These are phyloP conservation scores for Philantomba maxwellii DNA, from an alignment of 2,113 vertebrate genomes.

Conservation along the genomic window DNA sequence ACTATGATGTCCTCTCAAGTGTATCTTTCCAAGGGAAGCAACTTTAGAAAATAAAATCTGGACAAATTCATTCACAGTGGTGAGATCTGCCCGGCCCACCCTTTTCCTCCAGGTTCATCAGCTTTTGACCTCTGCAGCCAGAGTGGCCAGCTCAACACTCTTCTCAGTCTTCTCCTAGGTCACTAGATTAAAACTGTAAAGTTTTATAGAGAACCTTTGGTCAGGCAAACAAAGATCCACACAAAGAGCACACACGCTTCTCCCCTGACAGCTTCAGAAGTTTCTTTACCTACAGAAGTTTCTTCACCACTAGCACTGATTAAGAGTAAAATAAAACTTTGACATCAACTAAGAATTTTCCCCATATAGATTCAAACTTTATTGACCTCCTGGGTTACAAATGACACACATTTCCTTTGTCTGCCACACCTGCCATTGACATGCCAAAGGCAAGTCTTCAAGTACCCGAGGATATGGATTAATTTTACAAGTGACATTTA, in stretches of 20 bases:
- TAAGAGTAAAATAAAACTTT: constrained; percentile 15
- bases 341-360: constrained; percentile 43
- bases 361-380: constrained; percentile 42
- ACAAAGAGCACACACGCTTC: neutral
- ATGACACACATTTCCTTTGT: constrained; percentile 43
- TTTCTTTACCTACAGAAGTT: constrained; percentile 51
- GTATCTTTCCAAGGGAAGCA: constrained; percentile 74
- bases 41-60: constrained; percentile 49
- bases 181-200: constrained; percentile 1
- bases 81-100: constrained; percentile 46
- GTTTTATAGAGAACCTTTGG: neutral
- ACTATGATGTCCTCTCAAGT: constrained; percentile 65
- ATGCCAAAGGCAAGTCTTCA: constrained; percentile 63
- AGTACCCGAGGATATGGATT: constrained; percentile 70
- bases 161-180: neutral
- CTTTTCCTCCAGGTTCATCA: neutral
- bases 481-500: constrained; percentile 73
- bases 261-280: constrained; percentile 21
- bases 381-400: constrained; percentile 27
- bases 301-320: constrained; percentile 53
- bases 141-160: neutral
- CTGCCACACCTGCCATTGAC: constrained; percentile 37
- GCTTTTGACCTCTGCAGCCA: constrained; percentile 59
- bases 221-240: constrained; percentile 6
- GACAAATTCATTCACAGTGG: constrained; percentile 55